Conservation (phyloP, 2,113 vertebrate species). For the Silurus meridionalis region DNA sequence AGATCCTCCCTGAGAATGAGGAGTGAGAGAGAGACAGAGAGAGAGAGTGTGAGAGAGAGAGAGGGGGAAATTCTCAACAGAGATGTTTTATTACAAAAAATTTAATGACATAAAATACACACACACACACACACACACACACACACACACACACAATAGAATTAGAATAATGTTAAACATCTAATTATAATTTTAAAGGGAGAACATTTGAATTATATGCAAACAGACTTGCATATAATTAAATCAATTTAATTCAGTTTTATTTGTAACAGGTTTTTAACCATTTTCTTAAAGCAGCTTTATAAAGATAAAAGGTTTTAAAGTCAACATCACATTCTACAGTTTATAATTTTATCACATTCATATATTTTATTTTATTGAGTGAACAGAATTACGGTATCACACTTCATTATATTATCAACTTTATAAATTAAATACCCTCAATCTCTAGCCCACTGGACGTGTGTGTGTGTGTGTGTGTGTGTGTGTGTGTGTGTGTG, state of each 20-base stretch:
- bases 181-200: background rate
- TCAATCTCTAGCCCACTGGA: background rate
- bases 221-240: background rate
- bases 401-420: background rate
- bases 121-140: background rate
- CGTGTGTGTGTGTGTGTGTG: slow-evolving; percentile 2
- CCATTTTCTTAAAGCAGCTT: too few relatives aligned
- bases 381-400: background rate
- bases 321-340: background rate
- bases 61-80: too few relatives aligned
- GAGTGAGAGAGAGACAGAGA: background rate
- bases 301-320: too few relatives aligned
- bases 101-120: too few relatives aligned
- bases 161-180: background rate
- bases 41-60: background rate
- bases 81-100: too few relatives aligned
- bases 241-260: background rate
- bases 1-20: background rate
- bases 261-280: too few relatives aligned
- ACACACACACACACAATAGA: background rate
- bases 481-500: background rate
- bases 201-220: background rate
- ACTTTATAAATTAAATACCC: background rate
- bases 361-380: background rate
- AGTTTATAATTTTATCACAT: background rate